Evolutionary conservation across 1,140 invertebrate genomes (phyloP).

Genomic region (Drosophila novamexicana): DNA sequence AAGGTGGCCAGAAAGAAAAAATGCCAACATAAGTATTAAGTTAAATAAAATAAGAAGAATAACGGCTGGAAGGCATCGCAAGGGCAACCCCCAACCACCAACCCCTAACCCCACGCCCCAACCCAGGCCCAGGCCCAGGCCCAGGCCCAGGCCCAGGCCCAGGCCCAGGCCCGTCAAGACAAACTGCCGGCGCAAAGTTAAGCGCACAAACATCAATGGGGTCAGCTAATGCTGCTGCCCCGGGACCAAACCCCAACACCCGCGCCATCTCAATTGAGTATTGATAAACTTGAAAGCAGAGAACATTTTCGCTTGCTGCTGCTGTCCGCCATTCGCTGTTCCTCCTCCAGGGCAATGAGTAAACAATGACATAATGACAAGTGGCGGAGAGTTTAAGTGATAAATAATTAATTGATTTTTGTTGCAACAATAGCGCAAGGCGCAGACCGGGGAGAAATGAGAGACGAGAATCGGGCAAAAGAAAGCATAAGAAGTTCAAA

Average conservation of each 20-base stretch:
- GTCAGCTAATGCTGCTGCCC: constrained; percentile 71
- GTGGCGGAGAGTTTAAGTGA: constrained; percentile 84
- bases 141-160: constrained; percentile 50
- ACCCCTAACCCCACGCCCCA: too few relatives aligned
- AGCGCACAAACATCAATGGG: constrained; percentile 76
- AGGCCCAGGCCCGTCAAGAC: constrained; percentile 64
- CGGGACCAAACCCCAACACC: constrained; percentile 13
- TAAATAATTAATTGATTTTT: constrained; percentile 84
- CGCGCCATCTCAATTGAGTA: constrained; percentile 76
- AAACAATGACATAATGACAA: constrained; percentile 84
- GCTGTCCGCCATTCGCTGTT: constrained; percentile 2
- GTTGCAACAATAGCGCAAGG: constrained; percentile 75
- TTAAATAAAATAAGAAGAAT: constrained; percentile 71
- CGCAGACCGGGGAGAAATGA: constrained; percentile 5
- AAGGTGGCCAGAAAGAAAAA: constrained; percentile 38
- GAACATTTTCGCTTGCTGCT: constrained; percentile 50
- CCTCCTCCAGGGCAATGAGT: constrained; percentile 67
- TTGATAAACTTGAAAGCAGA: constrained; percentile 79
- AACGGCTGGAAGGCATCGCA: constrained; percentile 34
- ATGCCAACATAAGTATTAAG: constrained; percentile 77
- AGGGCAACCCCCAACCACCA: background rate
- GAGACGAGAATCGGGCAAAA: constrained; percentile 21
- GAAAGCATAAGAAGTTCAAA: constrained; percentile 62
- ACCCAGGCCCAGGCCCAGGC: background rate
- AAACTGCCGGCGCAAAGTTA: constrained; percentile 75